Evolutionary conservation across 2,797 vertebrate genomes (phyloP).

Genomic region (Onychomys torridus): DNA sequence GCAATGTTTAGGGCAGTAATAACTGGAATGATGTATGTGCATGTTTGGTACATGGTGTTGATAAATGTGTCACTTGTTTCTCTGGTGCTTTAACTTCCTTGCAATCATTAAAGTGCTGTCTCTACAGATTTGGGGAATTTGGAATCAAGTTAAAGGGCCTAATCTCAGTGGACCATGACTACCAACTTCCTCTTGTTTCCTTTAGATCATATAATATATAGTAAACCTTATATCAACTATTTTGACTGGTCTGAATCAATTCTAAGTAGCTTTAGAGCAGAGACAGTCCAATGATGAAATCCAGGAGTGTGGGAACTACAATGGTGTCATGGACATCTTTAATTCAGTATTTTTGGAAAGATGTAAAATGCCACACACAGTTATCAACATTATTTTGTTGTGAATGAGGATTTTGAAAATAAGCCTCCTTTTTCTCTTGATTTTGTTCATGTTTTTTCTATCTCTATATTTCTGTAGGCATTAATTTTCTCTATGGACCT

Average conservation of each 20-base stretch:
- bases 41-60: background rate
- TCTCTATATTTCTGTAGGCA: background rate
- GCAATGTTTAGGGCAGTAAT: background rate
- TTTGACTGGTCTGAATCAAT: background rate
- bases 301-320: background rate
- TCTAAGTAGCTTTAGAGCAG: no score
- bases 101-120: background rate
- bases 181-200: background rate
- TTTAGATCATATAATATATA: background rate
- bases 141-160: background rate
- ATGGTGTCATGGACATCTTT: background rate
- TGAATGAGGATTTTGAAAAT: background rate
- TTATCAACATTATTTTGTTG: background rate
- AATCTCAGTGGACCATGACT: background rate
- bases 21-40: background rate
- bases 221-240: background rate
- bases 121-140: background rate
- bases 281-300: background rate
- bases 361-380: accelerated
- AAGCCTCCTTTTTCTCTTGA: accelerated
- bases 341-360: background rate
- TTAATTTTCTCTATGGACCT: background rate
- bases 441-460: background rate
- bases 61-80: no score
- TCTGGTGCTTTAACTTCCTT: background rate